phyloP scores from a whole-genome alignment of 2,797 vertebrate genomes.

The Ctenochaetus hawaiiensis region DNA sequence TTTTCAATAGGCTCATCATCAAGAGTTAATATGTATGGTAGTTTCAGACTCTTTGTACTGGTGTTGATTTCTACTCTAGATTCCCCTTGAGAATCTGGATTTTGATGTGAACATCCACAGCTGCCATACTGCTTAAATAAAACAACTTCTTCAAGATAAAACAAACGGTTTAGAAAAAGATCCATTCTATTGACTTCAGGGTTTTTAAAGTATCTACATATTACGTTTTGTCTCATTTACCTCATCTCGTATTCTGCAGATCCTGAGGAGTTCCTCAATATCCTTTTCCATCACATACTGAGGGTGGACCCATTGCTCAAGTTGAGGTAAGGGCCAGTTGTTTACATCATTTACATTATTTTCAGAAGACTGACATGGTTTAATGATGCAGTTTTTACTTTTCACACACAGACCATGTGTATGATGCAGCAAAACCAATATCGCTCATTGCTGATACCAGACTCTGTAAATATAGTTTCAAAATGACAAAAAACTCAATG shows the following conservation, averaged over 20 bases:
- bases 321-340: conserved; percentile 88
- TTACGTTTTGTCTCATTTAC: conserved; percentile 10
- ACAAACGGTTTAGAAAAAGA: neutral
- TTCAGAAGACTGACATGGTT: neutral
- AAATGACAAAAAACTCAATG: neutral
- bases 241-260: conserved; percentile 80
- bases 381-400: neutral
- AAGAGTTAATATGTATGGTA: neutral
- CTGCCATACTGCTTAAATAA: neutral
- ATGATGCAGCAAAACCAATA: neutral
- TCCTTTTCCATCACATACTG: conserved; percentile 98
- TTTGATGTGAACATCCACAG: neutral
- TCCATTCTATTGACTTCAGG: neutral
- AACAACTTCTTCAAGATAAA: neutral
- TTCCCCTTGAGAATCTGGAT: neutral
- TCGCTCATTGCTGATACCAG: neutral
- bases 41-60: neutral
- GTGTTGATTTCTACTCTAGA: neutral
- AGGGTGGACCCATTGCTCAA: conserved; percentile 96
- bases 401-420: neutral
- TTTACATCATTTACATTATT: neutral
- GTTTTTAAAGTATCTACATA: neutral
- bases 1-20: too few species aligned
- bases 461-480: neutral
- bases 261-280: conserved; percentile 98